These are phyloP conservation scores for Florisuga fusca DNA, from an alignment of 2,797 vertebrate genomes.

Conservation along the genomic window DNA sequence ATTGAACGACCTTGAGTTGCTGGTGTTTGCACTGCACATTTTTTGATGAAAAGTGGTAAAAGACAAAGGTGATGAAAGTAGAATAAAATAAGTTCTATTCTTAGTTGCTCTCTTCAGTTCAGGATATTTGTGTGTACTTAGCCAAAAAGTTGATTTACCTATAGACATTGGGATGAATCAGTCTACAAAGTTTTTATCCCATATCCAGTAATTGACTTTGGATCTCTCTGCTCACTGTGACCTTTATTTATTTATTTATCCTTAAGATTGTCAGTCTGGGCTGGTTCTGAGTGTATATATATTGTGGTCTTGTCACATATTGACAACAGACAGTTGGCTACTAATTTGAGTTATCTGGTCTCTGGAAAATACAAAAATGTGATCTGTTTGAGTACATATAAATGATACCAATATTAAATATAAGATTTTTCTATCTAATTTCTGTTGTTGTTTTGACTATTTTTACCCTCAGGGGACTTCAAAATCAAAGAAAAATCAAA, in stretches of 20 bases:
- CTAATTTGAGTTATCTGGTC: neutral
- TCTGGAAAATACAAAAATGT: neutral
- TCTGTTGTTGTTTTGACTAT: neutral
- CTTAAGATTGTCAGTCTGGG: neutral
- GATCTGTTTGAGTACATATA: rapidly evolving
- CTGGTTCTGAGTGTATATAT: neutral
- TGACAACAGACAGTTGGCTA: neutral
- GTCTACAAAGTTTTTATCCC: neutral
- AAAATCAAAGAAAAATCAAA: neutral
- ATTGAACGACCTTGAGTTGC: neutral
- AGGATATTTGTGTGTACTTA: neutral
- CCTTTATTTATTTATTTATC: neutral
- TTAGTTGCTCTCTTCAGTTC: neutral
- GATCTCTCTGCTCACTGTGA: neutral
- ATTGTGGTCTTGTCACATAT: neutral
- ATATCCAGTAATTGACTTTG: neutral
- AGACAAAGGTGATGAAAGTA: neutral
- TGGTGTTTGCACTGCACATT: neutral
- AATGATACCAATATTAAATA: neutral
- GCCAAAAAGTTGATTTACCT: neutral
- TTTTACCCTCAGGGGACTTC: neutral
- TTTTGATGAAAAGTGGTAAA: neutral
- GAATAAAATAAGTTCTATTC: neutral
- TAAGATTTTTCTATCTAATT: neutral
- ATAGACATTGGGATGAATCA: neutral